Evolutionary conservation across 2,888 invertebrate species (phyloP).

Genomic region (Agrochola macilenta): DNA sequence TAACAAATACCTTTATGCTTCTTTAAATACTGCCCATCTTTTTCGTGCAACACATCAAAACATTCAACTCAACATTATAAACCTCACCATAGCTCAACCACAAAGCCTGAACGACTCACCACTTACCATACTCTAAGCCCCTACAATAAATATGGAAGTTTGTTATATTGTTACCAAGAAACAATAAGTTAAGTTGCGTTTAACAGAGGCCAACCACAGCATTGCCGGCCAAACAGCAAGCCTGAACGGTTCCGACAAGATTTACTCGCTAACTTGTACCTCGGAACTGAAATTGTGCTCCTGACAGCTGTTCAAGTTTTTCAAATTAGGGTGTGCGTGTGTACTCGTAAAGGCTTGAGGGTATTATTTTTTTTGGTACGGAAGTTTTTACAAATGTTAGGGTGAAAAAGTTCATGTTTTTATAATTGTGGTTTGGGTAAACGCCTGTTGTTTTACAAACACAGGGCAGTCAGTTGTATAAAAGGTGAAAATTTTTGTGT

Average conservation of each 20-base stretch:
- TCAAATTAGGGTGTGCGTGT: conserved; percentile 55
- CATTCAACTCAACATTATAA: not conserved
- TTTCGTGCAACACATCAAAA: not conserved
- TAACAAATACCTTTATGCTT: not conserved
- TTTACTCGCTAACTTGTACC: conserved; percentile 70
- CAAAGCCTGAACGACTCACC: conserved; percentile 47
- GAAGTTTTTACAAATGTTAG: conserved; percentile 22
- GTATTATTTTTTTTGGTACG: conserved; percentile 22
- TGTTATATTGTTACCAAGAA: conserved; percentile 66
- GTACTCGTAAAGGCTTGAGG: conserved; percentile 43
- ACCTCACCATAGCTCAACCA: conserved; percentile 36
- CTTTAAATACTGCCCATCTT: not conserved
- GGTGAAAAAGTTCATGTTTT: not conserved
- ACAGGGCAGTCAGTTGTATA: not conserved
- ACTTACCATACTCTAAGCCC: conserved; percentile 43
- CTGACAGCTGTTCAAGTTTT: conserved; percentile 58
- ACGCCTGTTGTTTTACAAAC: not conserved
- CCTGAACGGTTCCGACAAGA: conserved; percentile 68
- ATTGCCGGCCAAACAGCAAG: conserved; percentile 62
- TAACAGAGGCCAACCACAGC: conserved; percentile 74
- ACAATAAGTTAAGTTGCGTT: conserved; percentile 75
- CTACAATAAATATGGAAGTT: conserved; percentile 67
- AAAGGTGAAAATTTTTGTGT: not conserved
- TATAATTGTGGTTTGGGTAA: not conserved
- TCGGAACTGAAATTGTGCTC: conserved; percentile 38